A percentile compares a stretch with the other conserved stretches of the same genome.
Conservation (phyloP, 2,113 vertebrate species). For the Macrotis lagotis region DNA sequence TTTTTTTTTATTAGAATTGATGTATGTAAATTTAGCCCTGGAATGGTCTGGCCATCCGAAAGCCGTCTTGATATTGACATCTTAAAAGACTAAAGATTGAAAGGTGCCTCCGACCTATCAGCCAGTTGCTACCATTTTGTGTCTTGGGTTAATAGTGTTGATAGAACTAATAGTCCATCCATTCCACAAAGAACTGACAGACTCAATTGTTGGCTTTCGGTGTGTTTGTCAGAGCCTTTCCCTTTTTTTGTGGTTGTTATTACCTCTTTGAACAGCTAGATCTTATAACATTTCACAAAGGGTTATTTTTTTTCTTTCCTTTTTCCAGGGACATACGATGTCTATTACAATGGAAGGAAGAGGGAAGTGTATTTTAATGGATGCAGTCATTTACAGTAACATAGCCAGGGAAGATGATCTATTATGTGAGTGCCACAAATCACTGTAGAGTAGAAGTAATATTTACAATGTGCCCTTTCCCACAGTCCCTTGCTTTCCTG, state of each 20-base stretch:
- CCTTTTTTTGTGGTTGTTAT: neutral
- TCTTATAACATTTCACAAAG: neutral
- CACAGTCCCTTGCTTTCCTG: slow-evolving; percentile 42
- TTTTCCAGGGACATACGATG: neutral
- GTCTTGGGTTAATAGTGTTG: neutral
- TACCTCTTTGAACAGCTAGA: neutral
- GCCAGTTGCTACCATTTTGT: neutral
- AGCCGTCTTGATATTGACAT: neutral
- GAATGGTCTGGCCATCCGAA: neutral
- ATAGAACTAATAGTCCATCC: neutral
- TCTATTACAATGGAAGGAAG: neutral
- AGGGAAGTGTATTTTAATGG: slow-evolving; percentile 12
- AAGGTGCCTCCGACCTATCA: slow-evolving; percentile 15
- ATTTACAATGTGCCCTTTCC: slow-evolving; percentile 35
- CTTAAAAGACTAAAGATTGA: neutral
- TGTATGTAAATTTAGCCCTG: neutral
- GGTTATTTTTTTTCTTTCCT: neutral
- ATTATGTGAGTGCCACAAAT: slow-evolving; percentile 14
- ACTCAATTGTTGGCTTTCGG: neutral
- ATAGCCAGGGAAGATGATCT: slow-evolving; percentile 29
- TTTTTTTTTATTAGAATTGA: slow-evolving; percentile 30
- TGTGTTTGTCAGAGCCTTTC: neutral
- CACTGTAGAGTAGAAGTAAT: neutral
- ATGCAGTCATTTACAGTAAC: slow-evolving; percentile 29
- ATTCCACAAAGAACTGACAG: neutral